Base-by-base conservation (phyloP, 2,888 invertebrate genomes). In the Heliothis peltigera region DNA sequence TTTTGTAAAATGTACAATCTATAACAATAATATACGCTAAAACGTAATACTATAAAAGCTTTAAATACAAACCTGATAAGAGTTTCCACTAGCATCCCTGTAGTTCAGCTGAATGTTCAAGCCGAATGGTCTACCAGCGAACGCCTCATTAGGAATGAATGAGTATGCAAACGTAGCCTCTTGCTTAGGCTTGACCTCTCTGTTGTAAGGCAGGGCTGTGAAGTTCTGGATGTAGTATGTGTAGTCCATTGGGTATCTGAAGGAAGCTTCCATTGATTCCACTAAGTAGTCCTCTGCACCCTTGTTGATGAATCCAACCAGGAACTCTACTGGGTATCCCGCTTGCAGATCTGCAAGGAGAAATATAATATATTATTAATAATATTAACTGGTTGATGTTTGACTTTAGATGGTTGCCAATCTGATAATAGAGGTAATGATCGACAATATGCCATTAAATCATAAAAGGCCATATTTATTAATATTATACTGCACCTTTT, bases 161-260 rank as follows among this genome's bases (percentile, higher is more conserved):
- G 98, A 98, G 93, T 99, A 99, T 25, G 98, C 97, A 62, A 99
- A 97, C 0, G 99, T 99, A 1, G 98, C 98, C 92, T 99, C 99
- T 78, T 98, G 97, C 59, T 97, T 96, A 0, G 99, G 98, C 82
- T 98, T 97, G 0, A 99, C 98, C 80, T 97, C 96, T 80, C 97
- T 97, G 87, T 98, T 97, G 93, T 98, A 99, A 1, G 97, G 96
- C 83, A 98, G 96, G 0, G 98, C 97, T 0, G 99, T 98, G 95
- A 99, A 99, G 95, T 99, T 99, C 94, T 99, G 99, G 79, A 99
- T 99, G 94, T 98, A 98, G 94, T 98, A 99, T 80, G 97, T 98
- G 95, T 98, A 99, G 93, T 99, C 99, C 97, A 99, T 98, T 8
- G 99, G 99, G 89, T 99, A 99, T 81, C 99, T 97, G 97, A 99